Base-by-base conservation (phyloP, 2,113 vertebrate genomes). In the Pangasianodon hypophthalmus region DNA sequence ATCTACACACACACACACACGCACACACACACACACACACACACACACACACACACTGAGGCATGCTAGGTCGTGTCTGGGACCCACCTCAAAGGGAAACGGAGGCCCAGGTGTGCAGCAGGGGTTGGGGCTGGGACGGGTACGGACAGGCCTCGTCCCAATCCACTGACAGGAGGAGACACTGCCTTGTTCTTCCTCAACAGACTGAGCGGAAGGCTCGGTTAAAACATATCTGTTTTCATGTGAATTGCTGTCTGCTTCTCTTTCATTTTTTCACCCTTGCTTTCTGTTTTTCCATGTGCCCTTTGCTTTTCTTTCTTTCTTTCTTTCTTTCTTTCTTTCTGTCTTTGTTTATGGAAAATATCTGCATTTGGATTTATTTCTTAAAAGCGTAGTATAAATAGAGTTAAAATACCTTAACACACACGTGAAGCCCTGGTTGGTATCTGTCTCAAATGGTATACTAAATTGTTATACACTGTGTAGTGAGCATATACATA, bases 61-160 rank as follows among this genome's bases (percentile, higher is more conserved):
- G 87, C 92, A 88, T 90, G 89, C 87, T 85, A 56, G 84, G 81
- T 91, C 90, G 54, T 92, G 90, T 90, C 87, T 90, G 58, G 64
- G 90, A 91, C 84, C 58, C 54, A 89, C 52, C 80, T 92, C n/a
- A 83, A 88, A 92, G 88, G 71, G 58, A 88, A 89, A 54, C 44
- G 54, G 84, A 54, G 85, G 90, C 88, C 90, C 90, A 93, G 92
- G 91, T 92, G 91, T 87, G 88, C 85, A 83, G 88, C 58, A 87
- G 82, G 60, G 86, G 85, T 84, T 89, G 88, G 48, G 81, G 90
- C 82, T 90, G 89, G 88, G 91, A 92, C 88, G 91, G 84, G 92
- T 93, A 91, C 52, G 64, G 90, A 90, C 92, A 93, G 86, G 92
- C 87, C 90, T 89, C 52, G 54, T 75, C 71, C 16, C 41, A 80